These are phyloP conservation scores for Oncorhynchus kisutch DNA, from an alignment of 2,113 vertebrate genomes.

Conservation along the genomic window DNA sequence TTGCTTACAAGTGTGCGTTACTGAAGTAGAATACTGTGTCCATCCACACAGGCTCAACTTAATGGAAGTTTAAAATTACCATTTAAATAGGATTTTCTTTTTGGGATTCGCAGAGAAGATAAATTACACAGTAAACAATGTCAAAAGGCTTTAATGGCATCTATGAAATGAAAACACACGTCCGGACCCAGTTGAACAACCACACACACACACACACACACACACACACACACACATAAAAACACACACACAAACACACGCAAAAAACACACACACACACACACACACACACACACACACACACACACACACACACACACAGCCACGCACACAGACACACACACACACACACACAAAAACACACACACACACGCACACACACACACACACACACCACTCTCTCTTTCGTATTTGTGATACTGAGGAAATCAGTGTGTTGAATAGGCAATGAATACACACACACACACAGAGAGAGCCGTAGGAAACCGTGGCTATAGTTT, in stretches of 20 bases:
- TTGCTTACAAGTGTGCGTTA: not conserved
- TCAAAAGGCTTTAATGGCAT: slow-evolving; percentile 76
- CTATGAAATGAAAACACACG: slow-evolving; percentile 69
- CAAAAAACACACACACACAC: slow-evolving; percentile 23
- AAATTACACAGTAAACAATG: slow-evolving; percentile 77
- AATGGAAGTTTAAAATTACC: slow-evolving; percentile 76
- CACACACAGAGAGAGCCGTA: slow-evolving; percentile 15
- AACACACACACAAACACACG: slow-evolving; percentile 28
- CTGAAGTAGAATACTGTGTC: not conserved
- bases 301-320: slow-evolving; percentile 60
- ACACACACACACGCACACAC: slow-evolving; percentile 32
- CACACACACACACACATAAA: slow-evolving; percentile 33
- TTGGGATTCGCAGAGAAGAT: slow-evolving; percentile 64
- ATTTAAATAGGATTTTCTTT: slow-evolving; percentile 76
- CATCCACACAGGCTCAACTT: slow-evolving; percentile 67
- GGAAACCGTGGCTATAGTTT: slow-evolving; percentile 38
- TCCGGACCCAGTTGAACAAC: slow-evolving; percentile 55
- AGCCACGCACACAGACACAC: no score
- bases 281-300: slow-evolving; percentile 47
- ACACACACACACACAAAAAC: slow-evolving; percentile 55
- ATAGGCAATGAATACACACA: no score
- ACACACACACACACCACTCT: slow-evolving; percentile 60
- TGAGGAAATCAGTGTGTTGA: no score
- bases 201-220: slow-evolving; percentile 60
- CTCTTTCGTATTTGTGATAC: no score